A percentile compares a stretch with the other conserved stretches of the same genome.
phyloP scores from a whole-genome alignment of 2,113 vertebrate genomes.

The Heterotis niloticus region DNA sequence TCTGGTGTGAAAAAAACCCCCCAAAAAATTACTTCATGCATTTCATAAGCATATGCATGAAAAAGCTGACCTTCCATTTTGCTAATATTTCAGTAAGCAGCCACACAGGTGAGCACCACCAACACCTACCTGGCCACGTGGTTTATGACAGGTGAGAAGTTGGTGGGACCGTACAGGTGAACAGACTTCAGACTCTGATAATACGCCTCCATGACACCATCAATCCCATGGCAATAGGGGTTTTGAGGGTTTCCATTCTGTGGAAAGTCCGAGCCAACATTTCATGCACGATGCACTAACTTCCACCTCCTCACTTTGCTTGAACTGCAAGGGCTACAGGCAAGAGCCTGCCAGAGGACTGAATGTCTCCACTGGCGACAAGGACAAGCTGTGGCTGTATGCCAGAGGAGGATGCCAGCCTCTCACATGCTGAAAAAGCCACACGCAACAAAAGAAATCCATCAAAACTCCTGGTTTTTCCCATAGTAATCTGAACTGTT shows the following conservation, averaged over 20 bases:
- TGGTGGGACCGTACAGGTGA: slow-evolving; percentile 75
- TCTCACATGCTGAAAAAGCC: too few relatives aligned
- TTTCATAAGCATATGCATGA: background rate
- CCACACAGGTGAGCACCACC: background rate
- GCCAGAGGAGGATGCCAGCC: background rate
- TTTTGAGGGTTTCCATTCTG: slow-evolving; percentile 80
- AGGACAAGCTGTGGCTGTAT: background rate
- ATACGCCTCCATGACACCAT: slow-evolving; percentile 78
- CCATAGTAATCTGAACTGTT: background rate
- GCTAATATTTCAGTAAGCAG: background rate
- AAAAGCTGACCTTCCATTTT: too few relatives aligned
- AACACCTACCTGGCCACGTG: slow-evolving; percentile 75
- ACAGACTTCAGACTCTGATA: slow-evolving; percentile 75
- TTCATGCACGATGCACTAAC: background rate
- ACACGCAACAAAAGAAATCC: too few relatives aligned
- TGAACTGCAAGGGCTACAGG: background rate
- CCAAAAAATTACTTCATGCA: background rate
- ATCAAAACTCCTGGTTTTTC: too few relatives aligned
- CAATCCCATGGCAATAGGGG: slow-evolving; percentile 75
- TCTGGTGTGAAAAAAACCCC: too few relatives aligned
- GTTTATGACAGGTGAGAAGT: slow-evolving; percentile 80
- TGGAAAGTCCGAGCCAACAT: background rate
- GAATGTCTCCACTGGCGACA: background rate
- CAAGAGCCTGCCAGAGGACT: too few relatives aligned
- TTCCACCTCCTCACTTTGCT: background rate